Conservation (phyloP, 53 echinoderm and acorn worm species). For the Henricia sp. region DNA sequence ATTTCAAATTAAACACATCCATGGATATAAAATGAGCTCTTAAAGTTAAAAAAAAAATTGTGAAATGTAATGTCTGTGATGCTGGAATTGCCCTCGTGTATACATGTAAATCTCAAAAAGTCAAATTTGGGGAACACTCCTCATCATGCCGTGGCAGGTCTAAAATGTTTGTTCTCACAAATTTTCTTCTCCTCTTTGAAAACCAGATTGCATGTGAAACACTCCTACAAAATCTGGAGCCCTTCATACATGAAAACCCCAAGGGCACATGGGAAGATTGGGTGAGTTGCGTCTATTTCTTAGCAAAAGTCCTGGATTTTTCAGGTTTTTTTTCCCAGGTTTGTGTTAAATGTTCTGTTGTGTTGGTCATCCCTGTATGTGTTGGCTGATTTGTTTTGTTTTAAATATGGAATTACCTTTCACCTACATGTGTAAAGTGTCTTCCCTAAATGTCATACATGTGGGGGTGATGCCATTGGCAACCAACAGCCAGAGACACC, state of each 20-base stretch:
- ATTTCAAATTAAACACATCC: too few species aligned
- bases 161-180: too few species aligned
- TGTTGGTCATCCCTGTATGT: neutral
- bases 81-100: too few species aligned
- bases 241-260: slow-evolving; percentile 67
- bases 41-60: too few species aligned
- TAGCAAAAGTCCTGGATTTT: neutral
- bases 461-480: neutral
- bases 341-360: neutral
- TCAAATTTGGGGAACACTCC: too few species aligned
- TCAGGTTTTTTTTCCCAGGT: neutral
- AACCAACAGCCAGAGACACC: too few species aligned
- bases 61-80: too few species aligned
- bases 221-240: slow-evolving; percentile 74
- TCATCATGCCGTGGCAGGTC: too few species aligned
- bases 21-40: too few species aligned
- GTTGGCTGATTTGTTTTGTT: neutral
- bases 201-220: slow-evolving; percentile 87
- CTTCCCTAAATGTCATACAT: neutral
- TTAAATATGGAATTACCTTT: too few species aligned
- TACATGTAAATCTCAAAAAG: too few species aligned
- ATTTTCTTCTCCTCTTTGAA: too few species aligned
- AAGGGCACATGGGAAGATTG: slow-evolving; percentile 88
- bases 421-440: neutral
- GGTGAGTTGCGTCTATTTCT: slow-evolving; percentile 55